Base-by-base conservation (phyloP, 2,113 vertebrate genomes). In the Smithornis capensis region DNA sequence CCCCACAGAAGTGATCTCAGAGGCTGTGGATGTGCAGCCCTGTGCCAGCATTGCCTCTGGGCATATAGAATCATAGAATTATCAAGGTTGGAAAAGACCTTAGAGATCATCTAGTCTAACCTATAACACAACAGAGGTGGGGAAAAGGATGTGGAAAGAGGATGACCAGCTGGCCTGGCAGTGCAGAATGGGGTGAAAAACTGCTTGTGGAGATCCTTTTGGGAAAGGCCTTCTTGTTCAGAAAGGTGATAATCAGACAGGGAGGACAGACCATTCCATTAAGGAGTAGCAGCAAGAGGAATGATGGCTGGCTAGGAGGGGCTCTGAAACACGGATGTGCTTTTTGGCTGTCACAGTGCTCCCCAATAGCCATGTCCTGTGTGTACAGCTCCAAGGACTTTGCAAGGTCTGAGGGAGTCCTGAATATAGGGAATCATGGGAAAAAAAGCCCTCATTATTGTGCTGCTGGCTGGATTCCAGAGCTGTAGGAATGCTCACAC, bases 251-350 rank as follows among this genome's bases (percentile, higher is more conserved):
- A 21, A 40, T 21, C 53, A 38, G 49, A 24, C 2, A 0, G 37
- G 24, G 45, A 33, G 21, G n/a, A 7, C 19, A n/a, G 56, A 31
- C 2, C 4, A 1, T 42, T 22, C 25, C 1, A 1, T 68, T 31
- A 10, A 1, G 1, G 59, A 19, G 21, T 8, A 2, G 37, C 13
- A 68, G 25, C 17, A 4, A 19, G 33, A 33, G n/a, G 40, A 62
- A 2, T 1, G 3, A 2, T 22, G 35, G 35, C 49, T 76, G 56
- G 14, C 27, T 29, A 9, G 17, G 29, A 53, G 33, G n/a, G 23
- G 31, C 71, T 62, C n/a, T 49, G 71, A n/a, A 47, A 56, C 49
- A 19, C 31, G 90, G 53, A 12, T 3, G 9, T 59, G n/a, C 10
- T 28, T 67, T 49, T 19, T 31, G 38, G 19, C 15, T 62, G 12